Evolutionary conservation across 2,797 vertebrate genomes (phyloP).

Genomic region (Lacerta agilis): DNA sequence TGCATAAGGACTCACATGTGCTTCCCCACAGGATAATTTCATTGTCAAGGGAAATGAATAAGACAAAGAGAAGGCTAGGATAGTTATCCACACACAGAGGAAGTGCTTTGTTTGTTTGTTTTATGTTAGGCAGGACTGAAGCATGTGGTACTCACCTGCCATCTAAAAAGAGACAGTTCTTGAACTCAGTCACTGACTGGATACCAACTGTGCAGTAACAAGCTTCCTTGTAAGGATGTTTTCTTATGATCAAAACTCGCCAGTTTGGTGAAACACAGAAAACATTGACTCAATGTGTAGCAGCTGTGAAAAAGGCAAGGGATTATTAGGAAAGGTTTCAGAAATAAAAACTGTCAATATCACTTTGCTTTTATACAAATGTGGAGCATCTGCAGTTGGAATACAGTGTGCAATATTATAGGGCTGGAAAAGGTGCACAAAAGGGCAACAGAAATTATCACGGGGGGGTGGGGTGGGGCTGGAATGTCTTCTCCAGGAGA

Average conservation of each 20-base stretch:
- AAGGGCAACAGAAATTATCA: not conserved
- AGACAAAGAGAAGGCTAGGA: not conserved
- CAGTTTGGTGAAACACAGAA: not conserved
- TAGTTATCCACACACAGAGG: not conserved
- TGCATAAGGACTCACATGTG: not conserved
- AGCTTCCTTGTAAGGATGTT: not conserved
- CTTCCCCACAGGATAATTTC: not conserved
- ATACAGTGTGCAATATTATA: not conserved
- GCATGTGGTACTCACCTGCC: not conserved
- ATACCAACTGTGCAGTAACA: not conserved
- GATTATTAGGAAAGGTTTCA: not conserved
- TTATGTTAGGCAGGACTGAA: not conserved
- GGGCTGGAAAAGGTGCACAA: not conserved
- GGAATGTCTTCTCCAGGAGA: not conserved
- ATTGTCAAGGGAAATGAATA: not conserved
- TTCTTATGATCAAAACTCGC: not conserved
- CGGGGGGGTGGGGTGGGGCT: not conserved
- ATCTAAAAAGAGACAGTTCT: not conserved
- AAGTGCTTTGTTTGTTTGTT: not conserved
- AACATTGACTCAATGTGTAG: no score
- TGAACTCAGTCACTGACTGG: not conserved
- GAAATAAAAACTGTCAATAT: not conserved
- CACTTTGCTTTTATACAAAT: no score
- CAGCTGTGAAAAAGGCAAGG: not conserved
- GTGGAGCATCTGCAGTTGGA: not conserved